phyloP scores from a whole-genome alignment of 1,140 invertebrate genomes.

The Stegodyphus mimosarum region DNA sequence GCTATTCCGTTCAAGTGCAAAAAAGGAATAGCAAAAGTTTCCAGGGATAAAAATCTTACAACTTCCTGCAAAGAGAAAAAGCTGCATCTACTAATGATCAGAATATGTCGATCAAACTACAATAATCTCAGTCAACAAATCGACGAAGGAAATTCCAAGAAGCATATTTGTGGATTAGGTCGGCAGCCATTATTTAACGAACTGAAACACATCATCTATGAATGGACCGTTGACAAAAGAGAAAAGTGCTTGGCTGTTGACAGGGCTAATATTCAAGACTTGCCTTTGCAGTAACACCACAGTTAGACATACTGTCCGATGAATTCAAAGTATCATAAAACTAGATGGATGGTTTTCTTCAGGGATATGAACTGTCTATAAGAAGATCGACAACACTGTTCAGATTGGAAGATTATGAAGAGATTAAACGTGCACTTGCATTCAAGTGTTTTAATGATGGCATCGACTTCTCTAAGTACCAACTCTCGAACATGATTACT shows the following conservation, averaged over 20 bases:
- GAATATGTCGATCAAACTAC: constrained; percentile 1
- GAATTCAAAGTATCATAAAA: constrained; percentile 5
- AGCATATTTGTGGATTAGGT: background rate
- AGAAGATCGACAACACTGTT: constrained; percentile 2
- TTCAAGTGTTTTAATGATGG: background rate
- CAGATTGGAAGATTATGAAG: background rate
- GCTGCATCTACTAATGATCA: constrained; percentile 1
- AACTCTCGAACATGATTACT: too few relatives aligned
- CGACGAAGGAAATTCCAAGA: constrained; percentile 11
- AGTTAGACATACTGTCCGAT: background rate
- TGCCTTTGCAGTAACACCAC: background rate
- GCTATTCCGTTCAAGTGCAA: constrained; percentile 4
- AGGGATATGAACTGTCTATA: constrained; percentile 5
- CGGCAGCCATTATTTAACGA: constrained; percentile 3
- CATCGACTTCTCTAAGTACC: too few relatives aligned
- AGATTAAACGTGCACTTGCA: background rate
- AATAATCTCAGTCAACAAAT: constrained; percentile 1
- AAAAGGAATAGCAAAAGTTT: background rate
- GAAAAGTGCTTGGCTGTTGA: background rate
- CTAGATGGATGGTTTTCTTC: constrained; percentile 10
- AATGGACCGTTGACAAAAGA: constrained; percentile 1
- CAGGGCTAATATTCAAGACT: constrained; percentile 28
- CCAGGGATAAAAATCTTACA: constrained; percentile 13
- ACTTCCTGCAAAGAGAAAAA: constrained; percentile 16
- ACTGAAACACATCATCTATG: constrained; percentile 5